A percentile compares a stretch with the other conserved stretches of the same genome.
These are phyloP conservation scores for Bombus fervidus DNA, from an alignment of 1,140 invertebrate genomes.

Conservation along the genomic window DNA sequence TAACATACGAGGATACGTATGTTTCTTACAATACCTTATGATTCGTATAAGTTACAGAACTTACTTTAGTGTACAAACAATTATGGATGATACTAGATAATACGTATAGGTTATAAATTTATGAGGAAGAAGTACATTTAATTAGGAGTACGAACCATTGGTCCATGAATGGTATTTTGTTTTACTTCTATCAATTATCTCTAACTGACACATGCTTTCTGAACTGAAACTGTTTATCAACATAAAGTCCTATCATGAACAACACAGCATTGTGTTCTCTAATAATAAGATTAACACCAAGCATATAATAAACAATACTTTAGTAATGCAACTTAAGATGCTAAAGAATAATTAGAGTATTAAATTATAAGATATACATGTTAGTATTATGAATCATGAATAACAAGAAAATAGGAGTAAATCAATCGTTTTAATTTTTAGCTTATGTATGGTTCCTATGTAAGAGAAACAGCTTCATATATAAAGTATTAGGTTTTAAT, in stretches of 20 bases:
- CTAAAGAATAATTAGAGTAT: slow-evolving; percentile 70
- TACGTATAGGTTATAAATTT: slow-evolving; percentile 62
- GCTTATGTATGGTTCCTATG: background rate
- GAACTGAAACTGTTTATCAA: slow-evolving; percentile 55
- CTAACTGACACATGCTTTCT: slow-evolving; percentile 39
- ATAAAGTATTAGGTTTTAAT: slow-evolving; percentile 26
- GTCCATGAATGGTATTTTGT: slow-evolving; percentile 57
- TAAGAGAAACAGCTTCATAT: background rate
- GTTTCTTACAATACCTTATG: slow-evolving; percentile 33
- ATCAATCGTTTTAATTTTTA: slow-evolving; percentile 36
- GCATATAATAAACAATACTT: slow-evolving; percentile 58
- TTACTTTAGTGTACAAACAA: slow-evolving; percentile 68
- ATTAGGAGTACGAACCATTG: slow-evolving; percentile 60
- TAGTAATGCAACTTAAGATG: slow-evolving; percentile 63
- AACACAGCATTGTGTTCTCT: slow-evolving; percentile 39
- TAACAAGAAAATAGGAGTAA: slow-evolving; percentile 64
- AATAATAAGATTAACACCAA: slow-evolving; percentile 58
- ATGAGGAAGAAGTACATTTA: slow-evolving; percentile 66
- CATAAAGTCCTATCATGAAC: slow-evolving; percentile 48
- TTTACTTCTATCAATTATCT: slow-evolving; percentile 37
- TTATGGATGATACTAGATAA: slow-evolving; percentile 66
- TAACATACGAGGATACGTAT: slow-evolving; percentile 48
- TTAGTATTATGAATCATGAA: slow-evolving; percentile 71
- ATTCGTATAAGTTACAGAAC: slow-evolving; percentile 65
- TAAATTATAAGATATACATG: slow-evolving; percentile 75